Evolutionary conservation across 2,113 vertebrate genomes (phyloP), one percentile per base, ranked within the genome.

Genomic region (Alligator mississippiensis): DNA sequence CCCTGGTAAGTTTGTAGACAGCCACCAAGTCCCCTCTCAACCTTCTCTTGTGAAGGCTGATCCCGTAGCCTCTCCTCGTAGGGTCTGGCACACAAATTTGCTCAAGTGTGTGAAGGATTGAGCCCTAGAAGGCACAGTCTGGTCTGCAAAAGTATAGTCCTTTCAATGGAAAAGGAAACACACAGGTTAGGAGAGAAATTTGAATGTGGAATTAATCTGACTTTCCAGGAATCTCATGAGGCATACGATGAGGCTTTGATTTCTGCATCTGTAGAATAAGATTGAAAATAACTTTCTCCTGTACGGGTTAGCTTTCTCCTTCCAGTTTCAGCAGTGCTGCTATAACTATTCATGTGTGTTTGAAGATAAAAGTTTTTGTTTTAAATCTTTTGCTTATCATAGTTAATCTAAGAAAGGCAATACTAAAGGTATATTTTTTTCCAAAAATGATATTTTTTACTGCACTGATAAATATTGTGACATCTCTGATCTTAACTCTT

Each of bases 381-480:
- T 95, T 95, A 96, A 94, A 91, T 96, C 93, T 97, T 96, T 98
- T 97, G 96, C 96, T 98, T 97, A 95, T 96, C 97, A 95, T 97
- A 97, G 96, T 97, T 97, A 97, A 97, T 96, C 97, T 96, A 98
- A 98, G 97, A 98, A 98, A 98, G 98, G 97, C 98, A 98, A 98
- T 98, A 98, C 97, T 98, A 98, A 98, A 98, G 96, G 95, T 97
- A 97, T 98, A 97, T 97, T 97, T 98, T 97, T 97, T 97, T 96
- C 97, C 93, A 96, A 96, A 98, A 97, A 98, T 97, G 96, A 95
- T 98, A 97, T 98, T 98, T 98, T 98, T 98, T 98, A 98, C 97
- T 98, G 97, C 97, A 97, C 98, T 98, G 97, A 98, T 98, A 97
- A 97, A 96, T 97, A 96, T 95, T 97, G 95, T 95, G 90, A 95